Base-by-base conservation (phyloP, 2,888 invertebrate genomes). In the Polyommatus icarus region DNA sequence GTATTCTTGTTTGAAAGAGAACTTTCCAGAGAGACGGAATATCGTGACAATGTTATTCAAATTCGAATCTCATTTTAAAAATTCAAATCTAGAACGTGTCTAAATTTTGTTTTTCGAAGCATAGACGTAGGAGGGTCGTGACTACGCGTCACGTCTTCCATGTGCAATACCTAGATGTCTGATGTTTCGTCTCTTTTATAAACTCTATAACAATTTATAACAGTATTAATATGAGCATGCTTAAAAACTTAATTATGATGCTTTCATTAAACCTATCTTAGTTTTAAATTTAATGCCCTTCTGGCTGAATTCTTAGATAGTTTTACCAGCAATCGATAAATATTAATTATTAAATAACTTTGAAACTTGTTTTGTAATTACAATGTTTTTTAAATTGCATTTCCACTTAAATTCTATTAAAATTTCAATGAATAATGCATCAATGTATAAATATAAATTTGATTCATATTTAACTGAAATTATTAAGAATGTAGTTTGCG, bases 111-210 rank as follows among this genome's bases (percentile, higher is more conserved):
- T 40, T 73, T 46, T 73, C 29, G 73, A 46, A 46, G 24, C n/a
- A 73, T 73, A 12, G 20, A 46, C 40, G 46, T 46, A 15, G 46
- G 46, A 15, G 46, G 46, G 20, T 46, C 73, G 73, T 73, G 73
- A 73, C 73, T 73, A 46, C 24, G 12, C 73, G 73, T 73, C 73
- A 46, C 73, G 73, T 46, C 73, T 73, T 46, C n/a, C 6, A n/a
- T 73, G 20, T 46, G 73, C 12, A 67, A 67, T 32, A 24, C 24
- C 24, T 24, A 20, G 12, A 67, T 29, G 29, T 67, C 67, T 29
- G 29, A 29, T 67, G 29, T 67, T 15, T 67, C 29, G 67, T 67
- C 67, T 67, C 67, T 15, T 18, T 54, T 18, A 54, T 54, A 18
- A 54, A 67, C 67, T 20, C 3, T 29, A 15, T 29, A 67, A 67